Base-by-base conservation (phyloP, 2,888 invertebrate species). In the Pyrgus malvae region DNA sequence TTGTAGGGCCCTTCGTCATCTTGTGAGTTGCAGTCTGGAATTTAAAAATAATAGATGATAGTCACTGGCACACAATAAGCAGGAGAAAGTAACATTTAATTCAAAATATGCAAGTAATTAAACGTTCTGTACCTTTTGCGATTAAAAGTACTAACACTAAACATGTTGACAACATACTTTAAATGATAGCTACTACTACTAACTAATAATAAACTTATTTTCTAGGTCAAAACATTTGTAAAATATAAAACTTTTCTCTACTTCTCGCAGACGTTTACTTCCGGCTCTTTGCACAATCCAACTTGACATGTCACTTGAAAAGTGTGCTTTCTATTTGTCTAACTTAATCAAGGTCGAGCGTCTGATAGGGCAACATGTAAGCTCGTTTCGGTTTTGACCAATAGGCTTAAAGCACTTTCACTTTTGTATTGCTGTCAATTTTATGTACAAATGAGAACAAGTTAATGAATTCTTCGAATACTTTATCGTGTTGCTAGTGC, bases 1-100 rank as follows among this genome's bases (percentile, higher is more conserved):
- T 91, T 92, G 74, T 96, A 96, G 3, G 94, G 94, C 0, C 94
- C 95, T 29, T 93, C 93, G 37, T 94, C 93, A 48, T 95, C 94
- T 64, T 91, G 88, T n/a, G 87, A 78, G 41, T 63, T 70, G 58
- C 81, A 79, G 51, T 76, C 89, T 89, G 76, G 19, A 84, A 84
- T 48, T 56, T 54, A 31, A 46, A 33, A 55, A 63, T 23, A 37
- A 46, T 41, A 48, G 6, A 11, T 35, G 8, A 16, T 35, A 33
- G 19, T 41, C 14, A 44, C 16, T 41, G 25, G 27, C 58, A 54
- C 19, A 37, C 5, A 35, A 44, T 29, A 12, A 57, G 55, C 42
- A 61, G 69, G 78, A 77, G 80, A 84, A 83, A 83, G 82, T 83
- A 69, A 41, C 42, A 44, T 37, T 54, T 8, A 41, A 38, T 31